Base-by-base conservation (phyloP, 2,113 vertebrate genomes). In the Indri indri region DNA sequence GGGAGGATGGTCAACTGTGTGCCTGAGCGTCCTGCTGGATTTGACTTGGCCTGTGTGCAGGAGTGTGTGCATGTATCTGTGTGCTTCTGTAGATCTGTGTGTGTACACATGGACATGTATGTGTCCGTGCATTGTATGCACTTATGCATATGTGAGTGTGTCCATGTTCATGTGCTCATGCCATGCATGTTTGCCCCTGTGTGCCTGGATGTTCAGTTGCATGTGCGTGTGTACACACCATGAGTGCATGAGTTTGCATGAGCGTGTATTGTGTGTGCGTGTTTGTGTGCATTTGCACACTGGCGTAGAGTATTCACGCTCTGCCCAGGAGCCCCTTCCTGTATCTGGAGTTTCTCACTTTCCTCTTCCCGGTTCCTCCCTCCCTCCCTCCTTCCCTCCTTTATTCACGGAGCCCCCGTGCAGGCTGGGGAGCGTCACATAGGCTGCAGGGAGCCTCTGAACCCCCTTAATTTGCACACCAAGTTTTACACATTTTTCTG, bases 231-330 rank as follows among this genome's bases (percentile, higher is more conserved):
- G 3, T 0, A 1, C 14, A 42, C 6, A 10, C 57, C 8, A 2
- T 25, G 16, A 16, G 32, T 40, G 20, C 16, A 11, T 85, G 27
- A 34, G 8, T 9, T 10, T 32, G 80, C 45, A 17, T 80, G 18
- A 3, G 3, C 0, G 0, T 34, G 71, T 4, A 16, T 68, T 10
- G 5, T 4, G 6, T 32, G 34, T 40, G 17, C 18, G 4, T 20
- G 61, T 12, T 25, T 68, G 17, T 17, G 57, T 47, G 25, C 14
- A 0, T 54, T 76, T 45, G 14, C 50, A 47, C 27, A 23, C 22
- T 27, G n/a, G 37, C 30, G 2, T 1, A 11, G 10, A 0, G 7
- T 30, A 8, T 40, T 59, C 61, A 5, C 45, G 47, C 54, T 1
- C 0, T 59, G 40, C 34, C 37, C 63, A 20, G 57, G 16, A 16